A percentile compares a stretch with the other conserved stretches of the same genome.
These are phyloP conservation scores for Pipistrellus pipistrellus DNA, from an alignment of 2,797 vertebrate species.

Conservation along the genomic window DNA sequence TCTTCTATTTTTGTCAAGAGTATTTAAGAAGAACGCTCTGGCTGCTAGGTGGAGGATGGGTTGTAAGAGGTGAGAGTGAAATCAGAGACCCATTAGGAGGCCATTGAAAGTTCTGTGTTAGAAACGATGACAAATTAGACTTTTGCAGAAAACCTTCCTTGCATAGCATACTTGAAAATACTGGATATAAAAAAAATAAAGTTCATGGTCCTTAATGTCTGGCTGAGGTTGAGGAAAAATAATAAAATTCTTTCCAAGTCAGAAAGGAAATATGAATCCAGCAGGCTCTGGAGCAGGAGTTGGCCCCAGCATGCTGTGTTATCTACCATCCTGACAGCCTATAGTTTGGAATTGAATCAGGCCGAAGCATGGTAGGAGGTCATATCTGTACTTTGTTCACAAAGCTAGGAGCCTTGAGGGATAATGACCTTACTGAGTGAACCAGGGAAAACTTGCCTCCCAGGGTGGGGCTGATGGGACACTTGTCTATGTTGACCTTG, in stretches of 20 bases:
- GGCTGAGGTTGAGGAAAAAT: conserved; percentile 13
- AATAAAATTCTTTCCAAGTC: conserved; percentile 14
- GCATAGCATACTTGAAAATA: not conserved
- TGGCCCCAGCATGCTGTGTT: not conserved
- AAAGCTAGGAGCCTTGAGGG: not conserved
- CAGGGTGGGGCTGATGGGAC: not conserved
- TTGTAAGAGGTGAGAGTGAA: not conserved
- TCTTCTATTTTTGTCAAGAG: not conserved
- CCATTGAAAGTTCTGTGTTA: not conserved
- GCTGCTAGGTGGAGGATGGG: not conserved
- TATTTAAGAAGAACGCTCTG: not conserved
- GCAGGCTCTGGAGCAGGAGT: not conserved
- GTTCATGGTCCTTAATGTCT: not conserved
- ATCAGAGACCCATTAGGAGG: not conserved
- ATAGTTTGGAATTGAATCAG: not conserved
- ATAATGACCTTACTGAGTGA: not conserved
- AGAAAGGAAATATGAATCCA: not conserved
- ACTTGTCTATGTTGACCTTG: not conserved
- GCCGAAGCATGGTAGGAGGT: not conserved
- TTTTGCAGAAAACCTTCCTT: not conserved
- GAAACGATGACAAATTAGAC: not conserved
- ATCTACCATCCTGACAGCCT: not conserved
- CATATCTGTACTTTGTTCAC: not conserved
- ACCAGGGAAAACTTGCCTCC: not conserved
- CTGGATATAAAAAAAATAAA: not conserved